Evolutionary conservation across 2,113 vertebrate species (phyloP).

Genomic region (Nematolebias whitei): DNA sequence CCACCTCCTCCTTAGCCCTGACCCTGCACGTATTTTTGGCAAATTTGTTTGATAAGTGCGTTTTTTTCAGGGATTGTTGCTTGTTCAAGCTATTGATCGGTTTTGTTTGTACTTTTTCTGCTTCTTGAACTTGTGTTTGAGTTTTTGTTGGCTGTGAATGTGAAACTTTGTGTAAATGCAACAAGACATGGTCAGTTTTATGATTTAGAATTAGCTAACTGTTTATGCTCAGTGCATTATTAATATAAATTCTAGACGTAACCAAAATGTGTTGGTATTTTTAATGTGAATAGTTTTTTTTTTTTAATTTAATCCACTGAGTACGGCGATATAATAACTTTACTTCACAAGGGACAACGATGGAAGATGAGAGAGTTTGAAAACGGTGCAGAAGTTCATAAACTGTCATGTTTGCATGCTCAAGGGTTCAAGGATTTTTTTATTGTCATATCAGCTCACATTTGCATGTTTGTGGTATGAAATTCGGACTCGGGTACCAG

Average conservation of each 20-base stretch:
- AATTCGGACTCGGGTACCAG: too few species aligned
- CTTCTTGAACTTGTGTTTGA: neutral
- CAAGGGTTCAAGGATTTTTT: too few species aligned
- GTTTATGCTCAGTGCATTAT: neutral
- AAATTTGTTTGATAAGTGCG: neutral
- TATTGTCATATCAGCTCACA: too few species aligned
- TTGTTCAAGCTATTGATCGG: neutral
- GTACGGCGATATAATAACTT: too few species aligned
- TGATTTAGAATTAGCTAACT: too few species aligned
- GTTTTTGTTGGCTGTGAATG: neutral
- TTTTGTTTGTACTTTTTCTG: neutral
- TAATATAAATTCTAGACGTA: neutral
- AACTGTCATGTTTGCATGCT: too few species aligned
- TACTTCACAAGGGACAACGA: constrained; percentile 39
- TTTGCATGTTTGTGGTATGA: too few species aligned
- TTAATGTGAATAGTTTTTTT: too few species aligned
- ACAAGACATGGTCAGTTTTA: neutral
- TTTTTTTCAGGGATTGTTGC: neutral
- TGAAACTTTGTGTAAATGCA: neutral
- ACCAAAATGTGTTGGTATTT: neutral
- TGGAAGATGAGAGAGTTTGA: constrained; percentile 44
- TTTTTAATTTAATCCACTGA: too few species aligned
- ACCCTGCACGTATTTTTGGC: neutral
- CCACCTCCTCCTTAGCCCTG: neutral
- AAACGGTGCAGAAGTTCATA: too few species aligned